Base-by-base conservation (phyloP, 2,113 vertebrate species). In the Epinephelus lanceolatus region DNA sequence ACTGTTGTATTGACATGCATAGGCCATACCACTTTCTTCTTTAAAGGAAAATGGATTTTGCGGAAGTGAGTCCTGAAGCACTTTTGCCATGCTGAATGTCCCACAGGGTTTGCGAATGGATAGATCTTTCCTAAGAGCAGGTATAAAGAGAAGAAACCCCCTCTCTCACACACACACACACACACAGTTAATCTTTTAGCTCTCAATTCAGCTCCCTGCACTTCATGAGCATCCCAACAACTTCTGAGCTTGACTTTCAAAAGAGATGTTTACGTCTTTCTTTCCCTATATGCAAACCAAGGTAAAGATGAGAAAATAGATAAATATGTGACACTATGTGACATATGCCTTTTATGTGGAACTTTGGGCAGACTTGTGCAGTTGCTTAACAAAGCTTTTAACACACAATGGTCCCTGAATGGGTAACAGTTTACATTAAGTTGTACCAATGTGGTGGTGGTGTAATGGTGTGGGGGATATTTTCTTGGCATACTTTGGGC, bases 31-130 rank as follows among this genome's bases (percentile, higher is more conserved):
- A 53, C 63, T 81, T 63, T 84, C 81, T 79, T 89, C 83, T 83
- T 86, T 92, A 90, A 88, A 86, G 80, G 80, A 76, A 92, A 90
- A 92, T 90, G 49, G 78, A 94, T 92, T 91, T 91, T 76, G 75
- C 56, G 23, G 86, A 86, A 87, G 84, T 71, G 86, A 92, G 80
- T 86, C 85, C 77, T 72, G 71, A 83, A 83, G 88, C 80, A 84
- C 80, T 91, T 91, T 88, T 76, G 68, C 77, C 74, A 69, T 65
- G 86, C 83, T 86, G 78, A 90, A 75, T 75, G 81, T 89, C 88
- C 84, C 89, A 73, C 1, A 17, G 81, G 83, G 61, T 59, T 76
- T 77, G 56, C 0, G 74, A 75, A 87, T 51, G 82, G 83, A 78
- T 82, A 76, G 78, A 71, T 85, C 75, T 86, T 71, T 83, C 30